Base-by-base conservation (phyloP, 1,140 invertebrate species). In the Phymastichus coffea region DNA sequence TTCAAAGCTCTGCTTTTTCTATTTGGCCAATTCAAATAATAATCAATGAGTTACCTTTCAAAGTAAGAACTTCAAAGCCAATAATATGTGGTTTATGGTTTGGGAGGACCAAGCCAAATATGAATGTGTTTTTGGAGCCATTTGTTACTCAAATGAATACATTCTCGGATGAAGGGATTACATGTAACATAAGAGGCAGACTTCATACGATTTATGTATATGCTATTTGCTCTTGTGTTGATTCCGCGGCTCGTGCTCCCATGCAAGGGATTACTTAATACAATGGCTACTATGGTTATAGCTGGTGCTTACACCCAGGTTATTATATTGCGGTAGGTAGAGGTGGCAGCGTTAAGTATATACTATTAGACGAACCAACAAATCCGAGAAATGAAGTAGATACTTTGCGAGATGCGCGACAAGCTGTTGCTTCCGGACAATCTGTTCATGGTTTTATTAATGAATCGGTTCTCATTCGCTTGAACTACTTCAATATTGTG, bases 271-370 rank as follows among this genome's bases (percentile, higher is more conserved):
- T 44, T 30, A 54, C 20, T 10, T 38, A 54, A 17, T 54, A 23
- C 28, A 54, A 54, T 22, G 52, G 52, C 2, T 54, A 43, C 30
- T 54, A 19, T 17, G 52, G 52, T 14, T 54, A 38, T 22, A 61
- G 28, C 28, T 64, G 57, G 57, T 61, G 63, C 20, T 44, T 61
- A 17, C 63, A 64, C 23, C 56, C 52, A 9, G 63, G 63, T 17
- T 38, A 46, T 25, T 66, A 61, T 15, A 3, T 47, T 7, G 10
- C 1, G 12, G 4, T 14, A 25, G 25, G 33, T 33, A 14, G 15
- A 12, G 30, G 30, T 47, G 52, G 56, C 38, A 44, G 49, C 3
- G 47, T 65, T 25, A 65, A 61, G 43, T 65, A 65, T 22, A 56
- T 60, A 26, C 10, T 54, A 19, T 22, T 44, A 12, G 40, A 41